Evolutionary conservation across 2,888 invertebrate species (phyloP).

Genomic region (Eupithecia pulchellata): DNA sequence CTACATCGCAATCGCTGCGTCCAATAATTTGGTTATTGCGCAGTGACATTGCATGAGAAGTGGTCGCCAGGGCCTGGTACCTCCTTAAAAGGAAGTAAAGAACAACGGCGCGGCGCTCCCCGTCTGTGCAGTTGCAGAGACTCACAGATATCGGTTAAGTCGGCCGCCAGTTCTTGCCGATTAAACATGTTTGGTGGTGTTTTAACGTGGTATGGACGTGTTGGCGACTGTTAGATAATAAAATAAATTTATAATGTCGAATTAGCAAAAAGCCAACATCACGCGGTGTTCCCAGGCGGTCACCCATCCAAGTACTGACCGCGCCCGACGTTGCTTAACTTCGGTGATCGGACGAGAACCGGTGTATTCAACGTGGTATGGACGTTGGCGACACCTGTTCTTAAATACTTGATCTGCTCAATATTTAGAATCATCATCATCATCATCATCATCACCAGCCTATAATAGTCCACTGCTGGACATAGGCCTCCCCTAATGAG

Average conservation of each 20-base stretch:
- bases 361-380: constrained; percentile 79
- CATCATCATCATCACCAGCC: too few relatives aligned
- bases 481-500: too few relatives aligned
- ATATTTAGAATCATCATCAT: too few relatives aligned
- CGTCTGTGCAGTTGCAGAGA: background rate
- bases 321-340: constrained; percentile 81
- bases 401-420: too few relatives aligned
- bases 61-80: constrained; percentile 60
- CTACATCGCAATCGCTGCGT: background rate
- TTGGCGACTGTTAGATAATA: too few relatives aligned
- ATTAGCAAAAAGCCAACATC: constrained; percentile 66
- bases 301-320: constrained; percentile 83
- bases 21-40: constrained; percentile 35
- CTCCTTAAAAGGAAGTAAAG: constrained; percentile 60
- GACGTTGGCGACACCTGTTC: constrained; percentile 63
- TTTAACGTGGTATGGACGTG: too few relatives aligned
- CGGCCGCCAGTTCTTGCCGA: too few relatives aligned
- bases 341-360: constrained; percentile 83
- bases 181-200: too few relatives aligned
- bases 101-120: background rate
- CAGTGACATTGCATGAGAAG: constrained; percentile 36
- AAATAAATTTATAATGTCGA: constrained; percentile 49
- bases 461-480: too few relatives aligned
- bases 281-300: constrained; percentile 79
- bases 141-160: background rate